A percentile compares a stretch with the other conserved stretches of the same genome.
phyloP scores from a whole-genome alignment of 1,140 invertebrate species.

The Drosophila albomicans region DNA sequence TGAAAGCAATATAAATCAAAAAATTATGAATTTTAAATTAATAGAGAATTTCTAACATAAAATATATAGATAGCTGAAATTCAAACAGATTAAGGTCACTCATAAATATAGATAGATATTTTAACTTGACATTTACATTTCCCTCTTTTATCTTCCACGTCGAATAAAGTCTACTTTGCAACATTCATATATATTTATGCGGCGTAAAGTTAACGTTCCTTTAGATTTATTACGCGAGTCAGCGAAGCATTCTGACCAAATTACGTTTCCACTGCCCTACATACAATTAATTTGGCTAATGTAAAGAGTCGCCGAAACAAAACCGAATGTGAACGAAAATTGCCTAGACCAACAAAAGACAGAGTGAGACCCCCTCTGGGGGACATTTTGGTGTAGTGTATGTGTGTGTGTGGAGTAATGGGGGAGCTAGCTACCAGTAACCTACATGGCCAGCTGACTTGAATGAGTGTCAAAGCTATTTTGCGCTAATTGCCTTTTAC shows the following conservation, averaged over 20 bases:
- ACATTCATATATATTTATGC: neutral
- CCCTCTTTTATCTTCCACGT: too few species aligned
- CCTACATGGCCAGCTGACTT: conserved; percentile 78
- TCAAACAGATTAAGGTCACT: too few species aligned
- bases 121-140: too few species aligned
- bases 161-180: too few species aligned
- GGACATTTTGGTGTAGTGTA: neutral
- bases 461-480: conserved; percentile 83
- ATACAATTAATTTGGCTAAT: conserved; percentile 64
- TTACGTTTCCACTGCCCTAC: conserved; percentile 56
- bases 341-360: conserved; percentile 12
- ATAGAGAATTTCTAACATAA: too few species aligned
- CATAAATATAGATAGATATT: too few species aligned
- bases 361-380: neutral
- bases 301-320: conserved; percentile 34
- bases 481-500: conserved; percentile 82
- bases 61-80: too few species aligned
- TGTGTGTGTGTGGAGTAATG: conserved; percentile 4
- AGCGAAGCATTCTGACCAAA: conserved; percentile 44
- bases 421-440: conserved; percentile 51
- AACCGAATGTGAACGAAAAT: conserved; percentile 48
- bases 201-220: conserved; percentile 15
- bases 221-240: conserved; percentile 29
- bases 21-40: too few species aligned
- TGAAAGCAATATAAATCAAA: too few species aligned